A percentile compares a stretch with the other conserved stretches of the same genome.
phyloP scores from a whole-genome alignment of 2,888 invertebrate species.

The Nowickia ferox region DNA sequence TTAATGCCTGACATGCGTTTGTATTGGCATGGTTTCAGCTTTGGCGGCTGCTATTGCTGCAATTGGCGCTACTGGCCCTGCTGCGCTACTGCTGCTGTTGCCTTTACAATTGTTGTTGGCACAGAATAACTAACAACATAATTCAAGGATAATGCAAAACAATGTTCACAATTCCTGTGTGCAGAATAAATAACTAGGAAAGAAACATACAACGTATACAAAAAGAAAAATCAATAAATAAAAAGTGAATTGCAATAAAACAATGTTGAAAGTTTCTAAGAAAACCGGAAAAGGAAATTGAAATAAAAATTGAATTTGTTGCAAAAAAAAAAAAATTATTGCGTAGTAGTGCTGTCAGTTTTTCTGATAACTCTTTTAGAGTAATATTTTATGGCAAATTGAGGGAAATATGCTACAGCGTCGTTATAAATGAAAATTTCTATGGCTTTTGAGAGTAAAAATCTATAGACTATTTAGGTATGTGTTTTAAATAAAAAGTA shows the following conservation, averaged over 20 bases:
- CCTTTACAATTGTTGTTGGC: constrained; percentile 41
- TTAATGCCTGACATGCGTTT: constrained; percentile 68
- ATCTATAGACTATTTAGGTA: too few relatives aligned
- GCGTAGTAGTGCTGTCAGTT: constrained; percentile 1
- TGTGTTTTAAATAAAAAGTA: too few relatives aligned
- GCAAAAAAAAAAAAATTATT: constrained; percentile 19
- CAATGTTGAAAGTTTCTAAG: constrained; percentile 45
- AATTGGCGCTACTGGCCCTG: constrained; percentile 4
- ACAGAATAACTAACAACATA: constrained; percentile 71
- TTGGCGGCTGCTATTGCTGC: constrained; percentile 14
- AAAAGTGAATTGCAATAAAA: constrained; percentile 65
- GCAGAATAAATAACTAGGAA: constrained; percentile 54
- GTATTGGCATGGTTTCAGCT: constrained; percentile 50
- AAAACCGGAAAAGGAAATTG: constrained; percentile 64
- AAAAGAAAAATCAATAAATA: constrained; percentile 60
- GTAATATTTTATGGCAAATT: neutral
- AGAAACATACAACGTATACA: constrained; percentile 25
- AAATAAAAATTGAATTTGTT: constrained; percentile 61
- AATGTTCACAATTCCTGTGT: constrained; percentile 65
- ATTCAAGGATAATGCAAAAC: constrained; percentile 72
- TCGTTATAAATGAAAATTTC: too few relatives aligned
- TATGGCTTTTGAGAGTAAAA: too few relatives aligned
- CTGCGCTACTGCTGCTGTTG: neutral
- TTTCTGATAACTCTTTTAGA: neutral
- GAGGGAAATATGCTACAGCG: neutral